Evolutionary conservation across 2,797 vertebrate genomes (phyloP), one percentile per base, ranked within the genome.

Genomic region (Uromys caudimaculatus): DNA sequence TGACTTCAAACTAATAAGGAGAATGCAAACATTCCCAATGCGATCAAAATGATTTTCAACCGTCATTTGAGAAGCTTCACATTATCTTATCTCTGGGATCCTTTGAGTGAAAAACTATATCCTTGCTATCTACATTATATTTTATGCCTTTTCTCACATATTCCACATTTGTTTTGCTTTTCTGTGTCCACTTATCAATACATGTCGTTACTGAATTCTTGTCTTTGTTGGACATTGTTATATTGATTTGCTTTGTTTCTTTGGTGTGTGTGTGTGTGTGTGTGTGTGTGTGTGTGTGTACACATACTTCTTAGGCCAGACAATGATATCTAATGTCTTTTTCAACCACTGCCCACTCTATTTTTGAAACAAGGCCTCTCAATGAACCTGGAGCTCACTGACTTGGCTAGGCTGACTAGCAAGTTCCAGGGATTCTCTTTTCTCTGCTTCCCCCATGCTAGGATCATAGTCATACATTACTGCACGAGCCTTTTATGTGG

Each of bases 11-110:
- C 95, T 54, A 90, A 96, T 90, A 94, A 89, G 41, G 24, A 54
- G 93, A 56, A 89, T 94, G 24, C 88, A 93, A 79, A 89, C 38
- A 94, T 96, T 96, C 76, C 69, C 75, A 93, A 5, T 85, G 83
- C 32, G 14, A 73, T 75, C 67, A 77, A 89, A 82, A 47, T 93
- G 4, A 91, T 69, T 95, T 92, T 85, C 10, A 93, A 27, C 19
- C 44, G 38, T 41, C 7, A 85, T 93, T 75, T 69, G 35, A 92
- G 47, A 10, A 54, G 69, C 11, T 44, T 50, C 52, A 82, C 2
- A 19, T 87, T 87, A 83, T 76, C n/a, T 92, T 89, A 64, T 84
- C 64, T 77, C 89, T 90, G 47, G 58, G 44, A 92, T 95, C 24
- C 10, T 29, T 93, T 52, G 4, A 95, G 73, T 88, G 13, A 67